phyloP scores from a whole-genome alignment of 1,140 invertebrate genomes.

The Cherax quadricarinatus region DNA sequence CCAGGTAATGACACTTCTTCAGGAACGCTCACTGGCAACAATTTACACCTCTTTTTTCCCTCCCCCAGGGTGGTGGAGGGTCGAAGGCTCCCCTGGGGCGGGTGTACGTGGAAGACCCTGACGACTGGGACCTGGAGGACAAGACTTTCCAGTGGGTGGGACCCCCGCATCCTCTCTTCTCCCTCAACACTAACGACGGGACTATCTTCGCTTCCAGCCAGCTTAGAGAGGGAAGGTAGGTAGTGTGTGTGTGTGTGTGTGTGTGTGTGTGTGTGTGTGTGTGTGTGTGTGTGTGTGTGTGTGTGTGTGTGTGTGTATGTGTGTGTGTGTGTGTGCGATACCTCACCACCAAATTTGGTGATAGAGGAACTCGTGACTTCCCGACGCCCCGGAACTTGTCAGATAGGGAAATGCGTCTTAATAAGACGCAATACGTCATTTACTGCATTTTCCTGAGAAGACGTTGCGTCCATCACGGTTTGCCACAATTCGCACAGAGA shows the following conservation, averaged over 20 bases:
- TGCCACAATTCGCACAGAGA: too few species aligned
- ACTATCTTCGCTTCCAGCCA: slow-evolving; percentile 31
- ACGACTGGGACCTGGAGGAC: slow-evolving; percentile 27
- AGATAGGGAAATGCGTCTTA: too few species aligned
- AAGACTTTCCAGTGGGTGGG: slow-evolving; percentile 18
- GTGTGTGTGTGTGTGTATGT: slow-evolving; percentile 16
- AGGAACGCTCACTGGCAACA: too few species aligned
- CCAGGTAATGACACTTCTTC: too few species aligned
- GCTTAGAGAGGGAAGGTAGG: slow-evolving; percentile 28
- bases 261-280: slow-evolving; percentile 12
- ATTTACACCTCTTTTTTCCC: not conserved
- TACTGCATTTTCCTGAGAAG: too few species aligned
- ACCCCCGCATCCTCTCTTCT: slow-evolving; percentile 21
- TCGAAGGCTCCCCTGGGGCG: slow-evolving; percentile 34
- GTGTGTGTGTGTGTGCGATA: not conserved
- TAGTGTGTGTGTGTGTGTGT: not conserved
- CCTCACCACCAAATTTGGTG: not conserved
- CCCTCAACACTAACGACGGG: slow-evolving; percentile 1
- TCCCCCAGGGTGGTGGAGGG: slow-evolving; percentile 9
- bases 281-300: slow-evolving; percentile 21
- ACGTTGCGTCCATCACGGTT: too few species aligned
- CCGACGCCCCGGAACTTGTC: too few species aligned
- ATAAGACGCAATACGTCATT: too few species aligned
- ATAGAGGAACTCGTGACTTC: too few species aligned
- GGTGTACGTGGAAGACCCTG: slow-evolving; percentile 24